These are phyloP conservation scores for Melinopterus prodromus DNA, from an alignment of 2,888 invertebrate species.

Conservation along the genomic window DNA sequence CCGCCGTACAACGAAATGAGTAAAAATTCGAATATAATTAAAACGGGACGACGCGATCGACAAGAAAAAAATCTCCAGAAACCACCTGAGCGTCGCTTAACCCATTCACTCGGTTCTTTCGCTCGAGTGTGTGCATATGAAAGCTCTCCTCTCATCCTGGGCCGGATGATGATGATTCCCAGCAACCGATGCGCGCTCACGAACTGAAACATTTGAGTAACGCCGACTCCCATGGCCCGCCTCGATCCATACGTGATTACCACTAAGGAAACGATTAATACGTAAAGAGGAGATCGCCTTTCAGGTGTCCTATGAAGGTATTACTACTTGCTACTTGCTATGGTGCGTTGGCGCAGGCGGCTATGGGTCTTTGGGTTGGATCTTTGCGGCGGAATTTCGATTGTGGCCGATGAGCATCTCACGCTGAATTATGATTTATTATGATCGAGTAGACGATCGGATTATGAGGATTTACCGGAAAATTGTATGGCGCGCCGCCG, in stretches of 20 bases:
- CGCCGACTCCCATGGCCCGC: conserved; percentile 43
- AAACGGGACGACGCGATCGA: conserved; percentile 15
- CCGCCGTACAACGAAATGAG: conserved; percentile 14
- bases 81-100: conserved; percentile 44
- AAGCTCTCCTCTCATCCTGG: conserved; percentile 42
- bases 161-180: conserved; percentile 48
- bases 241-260: conserved; percentile 51
- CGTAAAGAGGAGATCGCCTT: conserved; percentile 22
- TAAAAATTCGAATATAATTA: conserved; percentile 26
- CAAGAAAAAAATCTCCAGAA: conserved; percentile 40
- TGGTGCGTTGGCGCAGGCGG: neutral
- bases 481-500: conserved; percentile 7
- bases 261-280: conserved; percentile 45
- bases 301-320: conserved; percentile 28
- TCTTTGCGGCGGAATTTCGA: conserved; percentile 26
- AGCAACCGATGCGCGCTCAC: conserved; percentile 53
- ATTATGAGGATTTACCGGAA: conserved; percentile 6
- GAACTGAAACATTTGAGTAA: conserved; percentile 47
- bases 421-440: conserved; percentile 33
- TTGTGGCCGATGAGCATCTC: conserved; percentile 11
- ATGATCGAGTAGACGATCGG: conserved; percentile 28
- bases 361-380: neutral
- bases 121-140: conserved; percentile 40
- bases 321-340: neutral
- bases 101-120: conserved; percentile 42